Evolutionary conservation across 2,888 invertebrate species (phyloP).

Genomic region (Heliconius aoede): DNA sequence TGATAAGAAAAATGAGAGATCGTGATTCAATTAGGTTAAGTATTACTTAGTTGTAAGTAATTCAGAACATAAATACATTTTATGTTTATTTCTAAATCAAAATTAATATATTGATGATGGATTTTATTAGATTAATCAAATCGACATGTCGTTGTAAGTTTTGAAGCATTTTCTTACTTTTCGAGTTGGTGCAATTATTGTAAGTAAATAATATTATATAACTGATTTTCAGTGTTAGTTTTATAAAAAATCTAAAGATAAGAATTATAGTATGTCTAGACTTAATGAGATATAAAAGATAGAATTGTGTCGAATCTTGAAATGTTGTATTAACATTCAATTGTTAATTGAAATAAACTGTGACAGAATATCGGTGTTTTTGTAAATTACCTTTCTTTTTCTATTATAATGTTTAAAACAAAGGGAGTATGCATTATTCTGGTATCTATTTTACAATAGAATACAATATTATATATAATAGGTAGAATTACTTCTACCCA

Average conservation of each 20-base stretch:
- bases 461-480: too few species aligned
- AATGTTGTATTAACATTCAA: constrained; percentile 61
- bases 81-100: constrained; percentile 47
- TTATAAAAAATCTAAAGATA: constrained; percentile 12
- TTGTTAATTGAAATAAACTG: constrained; percentile 73
- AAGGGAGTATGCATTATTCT: too few species aligned
- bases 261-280: constrained; percentile 41
- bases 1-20: constrained; percentile 20
- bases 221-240: constrained; percentile 62
- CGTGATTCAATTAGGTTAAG: constrained; percentile 45
- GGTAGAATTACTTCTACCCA: too few species aligned
- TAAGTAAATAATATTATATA: constrained; percentile 51
- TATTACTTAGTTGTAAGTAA: constrained; percentile 59
- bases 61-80: constrained; percentile 39
- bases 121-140: constrained; percentile 58
- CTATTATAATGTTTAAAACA: not conserved
- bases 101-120: constrained; percentile 53
- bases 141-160: constrained; percentile 53
- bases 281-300: constrained; percentile 53
- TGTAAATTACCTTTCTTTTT: constrained; percentile 34
- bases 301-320: constrained; percentile 54
- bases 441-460: too few species aligned
- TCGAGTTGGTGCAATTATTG: constrained; percentile 76
- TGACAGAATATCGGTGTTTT: constrained; percentile 60
- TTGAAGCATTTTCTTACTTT: constrained; percentile 72